Base-by-base conservation (phyloP, 2,888 invertebrate species). In the Celastrina argiolus region DNA sequence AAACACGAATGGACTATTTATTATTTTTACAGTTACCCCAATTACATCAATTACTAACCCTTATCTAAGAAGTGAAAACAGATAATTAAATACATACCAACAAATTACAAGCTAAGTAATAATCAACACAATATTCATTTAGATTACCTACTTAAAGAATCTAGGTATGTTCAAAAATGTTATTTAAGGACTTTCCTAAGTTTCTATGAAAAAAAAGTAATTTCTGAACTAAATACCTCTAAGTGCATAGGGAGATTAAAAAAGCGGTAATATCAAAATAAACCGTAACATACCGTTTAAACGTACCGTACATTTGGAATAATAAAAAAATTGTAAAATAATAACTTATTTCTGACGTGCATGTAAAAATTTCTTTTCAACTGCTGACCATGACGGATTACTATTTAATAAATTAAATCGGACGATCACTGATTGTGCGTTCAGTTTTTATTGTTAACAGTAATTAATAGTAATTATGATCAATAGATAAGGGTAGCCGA, bases 331-430 rank as follows among this genome's bases (percentile, higher is more conserved):
- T 51, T 51, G 51, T 51, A 12, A 12, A 26, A 26, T 5, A 22
- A 22, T 51, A 36, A 58, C 59, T 36, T n/a, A 68, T 39, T 16
- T 64, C 51, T 42, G 31, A 56, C 39, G 45, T 22, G 28, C 12
- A 64, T 65, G 18, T 66, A 58, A 68, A 67, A 65, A 66, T 51
- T 67, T 67, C 67, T 65, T 65, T 63, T 69, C 69, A 69, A 67
- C 67, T 69, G 67, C 42, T 67, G 67, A 42, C 70, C 70, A 71
- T 71, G 70, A 71, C 70, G 68, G 67, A 66, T 71, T 68, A 68
- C 63, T 68, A 68, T 63, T 59, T 14, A 59, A 34, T 59, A 59
- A 34, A 59, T 34, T 34, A 18, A 59, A 34, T 16, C 59, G 18
- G 31, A 18, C 18, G 34, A 8, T n/a, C 31, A 16, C n/a, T 31